Percentiles rank a stretch among this genome's conserved stretches.
Evolutionary conservation across 2,888 invertebrate species (phyloP).

Genomic region (Rhopalosiphum nymphaeae): DNA sequence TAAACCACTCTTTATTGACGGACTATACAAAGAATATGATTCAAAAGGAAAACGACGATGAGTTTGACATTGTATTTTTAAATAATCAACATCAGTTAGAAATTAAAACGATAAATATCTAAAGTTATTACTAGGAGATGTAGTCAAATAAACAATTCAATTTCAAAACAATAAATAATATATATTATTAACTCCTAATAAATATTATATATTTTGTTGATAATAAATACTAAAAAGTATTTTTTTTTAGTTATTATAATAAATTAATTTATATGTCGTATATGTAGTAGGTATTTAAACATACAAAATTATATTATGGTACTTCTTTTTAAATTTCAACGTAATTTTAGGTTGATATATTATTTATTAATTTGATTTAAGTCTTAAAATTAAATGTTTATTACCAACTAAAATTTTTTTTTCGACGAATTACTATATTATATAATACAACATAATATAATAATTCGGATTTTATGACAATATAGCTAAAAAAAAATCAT

Average conservation of each 20-base stretch:
- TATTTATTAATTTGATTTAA: neutral
- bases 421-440: neutral
- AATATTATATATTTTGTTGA: neutral
- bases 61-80: conserved; percentile 15
- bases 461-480: too few species aligned
- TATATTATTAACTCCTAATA: neutral
- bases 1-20: neutral
- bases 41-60: conserved; percentile 7
- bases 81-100: conserved; percentile 14
- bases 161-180: neutral
- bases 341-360: neutral
- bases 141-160: neutral
- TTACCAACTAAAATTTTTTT: neutral
- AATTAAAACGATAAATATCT: neutral
- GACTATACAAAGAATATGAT: neutral
- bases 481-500: neutral
- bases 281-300: neutral
- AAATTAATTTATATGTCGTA: neutral
- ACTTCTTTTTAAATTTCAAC: neutral
- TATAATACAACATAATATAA: neutral
- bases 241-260: neutral
- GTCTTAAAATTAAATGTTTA: neutral
- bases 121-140: neutral
- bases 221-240: neutral
- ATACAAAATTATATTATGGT: neutral